These are phyloP conservation scores for Dasyprocta punctata DNA, from an alignment of 2,113 vertebrate genomes.

Conservation along the genomic window DNA sequence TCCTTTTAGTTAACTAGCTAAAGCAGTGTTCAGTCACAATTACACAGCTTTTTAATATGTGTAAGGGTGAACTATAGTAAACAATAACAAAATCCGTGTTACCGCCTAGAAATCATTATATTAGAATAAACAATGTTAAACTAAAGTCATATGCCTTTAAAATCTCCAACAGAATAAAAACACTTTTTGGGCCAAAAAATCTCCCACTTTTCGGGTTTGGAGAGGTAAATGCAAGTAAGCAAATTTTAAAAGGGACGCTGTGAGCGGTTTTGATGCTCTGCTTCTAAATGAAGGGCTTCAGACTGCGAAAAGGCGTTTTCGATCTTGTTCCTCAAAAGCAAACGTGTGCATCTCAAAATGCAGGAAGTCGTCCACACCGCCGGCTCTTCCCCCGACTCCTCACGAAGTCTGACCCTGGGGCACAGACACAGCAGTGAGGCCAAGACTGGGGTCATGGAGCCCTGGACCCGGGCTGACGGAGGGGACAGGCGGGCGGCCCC, in stretches of 20 bases:
- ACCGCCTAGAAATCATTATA: conserved; percentile 16
- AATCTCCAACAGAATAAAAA: background rate
- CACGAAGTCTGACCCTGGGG: background rate
- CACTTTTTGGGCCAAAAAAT: background rate
- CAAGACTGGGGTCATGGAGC: too few relatives aligned
- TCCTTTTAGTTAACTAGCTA: conserved; percentile 3
- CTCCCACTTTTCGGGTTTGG: background rate
- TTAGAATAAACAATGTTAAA: background rate
- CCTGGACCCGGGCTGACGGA: background rate
- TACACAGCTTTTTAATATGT: background rate
- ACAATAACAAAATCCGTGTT: background rate
- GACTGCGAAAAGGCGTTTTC: background rate
- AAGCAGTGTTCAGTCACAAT: background rate
- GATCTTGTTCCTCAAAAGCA: background rate
- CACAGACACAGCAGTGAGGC: background rate
- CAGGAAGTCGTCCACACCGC: background rate
- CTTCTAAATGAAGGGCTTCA: background rate
- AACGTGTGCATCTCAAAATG: background rate
- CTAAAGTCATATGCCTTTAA: conserved; percentile 18
- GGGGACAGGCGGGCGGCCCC: background rate
- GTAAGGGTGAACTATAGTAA: background rate
- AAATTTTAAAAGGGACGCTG: background rate
- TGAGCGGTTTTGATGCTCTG: background rate
- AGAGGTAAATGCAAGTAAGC: background rate
- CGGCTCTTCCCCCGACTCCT: background rate